Base-by-base conservation (phyloP, 2,797 vertebrate genomes). In the Champsocephalus gunnari region DNA sequence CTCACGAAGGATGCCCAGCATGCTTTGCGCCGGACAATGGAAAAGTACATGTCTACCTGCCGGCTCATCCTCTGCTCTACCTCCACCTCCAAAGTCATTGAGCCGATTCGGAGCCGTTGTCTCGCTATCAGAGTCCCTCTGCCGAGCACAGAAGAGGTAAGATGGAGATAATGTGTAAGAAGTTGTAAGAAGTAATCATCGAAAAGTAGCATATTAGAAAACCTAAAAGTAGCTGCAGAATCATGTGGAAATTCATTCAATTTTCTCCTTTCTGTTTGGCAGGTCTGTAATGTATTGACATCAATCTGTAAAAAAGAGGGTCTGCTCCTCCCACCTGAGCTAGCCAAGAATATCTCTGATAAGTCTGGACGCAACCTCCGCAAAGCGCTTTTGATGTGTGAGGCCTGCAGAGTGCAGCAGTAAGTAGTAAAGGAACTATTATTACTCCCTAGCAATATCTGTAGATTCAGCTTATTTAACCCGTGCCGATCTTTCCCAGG, bases 1-100 rank as follows among this genome's bases (percentile, higher is more conserved):
- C 97, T 99, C 64, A 98, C 97, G 3, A 99, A 97, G 88, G 98
- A 99, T 0, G 98, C 98, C 54, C 98, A 99, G 86, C 98, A 99
- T 65, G 98, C 98, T 54, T 89, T 99, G 92, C 95, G 98, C 32
- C 96, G 98, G 65, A 99, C 98, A 0, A 99, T 99, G 98, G 98
- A 99, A 80, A 99, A 99, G 82, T 99, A 99, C 77, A 99, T 98
- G 98, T 80, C 94, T 2, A 99, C 97, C 66, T 99, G 98, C 89
- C 95, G 98, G 3, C 81, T 99, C 87, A 97, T 99, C 88, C 90
- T 99, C 71, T 99, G 96, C 92, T 97, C 97, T 59, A 99, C 96
- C 84, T 99, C 98, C 67, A 97, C 97, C 59, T 99, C 98, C 32
- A 99, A 98, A 92, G 96, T 99, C 73, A 99, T 99, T 34, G 93